Base-by-base conservation (phyloP, 2,797 vertebrate species). In the Acanthopagrus latus region DNA sequence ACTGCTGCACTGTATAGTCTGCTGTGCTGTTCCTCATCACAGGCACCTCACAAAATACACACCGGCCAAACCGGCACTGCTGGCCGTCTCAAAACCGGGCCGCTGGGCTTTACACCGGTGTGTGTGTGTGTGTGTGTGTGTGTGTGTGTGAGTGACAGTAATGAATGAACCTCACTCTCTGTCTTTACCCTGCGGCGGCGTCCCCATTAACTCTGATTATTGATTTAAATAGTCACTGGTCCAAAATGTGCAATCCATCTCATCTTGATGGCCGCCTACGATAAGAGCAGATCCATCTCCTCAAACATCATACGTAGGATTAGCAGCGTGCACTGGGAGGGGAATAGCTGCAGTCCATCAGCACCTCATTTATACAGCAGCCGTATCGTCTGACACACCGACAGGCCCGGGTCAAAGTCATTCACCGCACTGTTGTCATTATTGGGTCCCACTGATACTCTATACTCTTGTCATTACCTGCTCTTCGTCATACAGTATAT, bases 1-100 rank as follows among this genome's bases (percentile, higher is more conserved):
- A 14, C 57, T 58, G 81, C 25, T 59, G 41, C 80, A 38, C 50
- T 80, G 80, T 85, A 85, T 66, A 58, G 73, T 84, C 80, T 87
- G 80, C 88, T 86, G 81, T 23, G 16, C 92, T 95, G 94, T 80
- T 90, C 87, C 80, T 81, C 90, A 83, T 95, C 94, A 94, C 85
- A 88, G 73, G 48, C 93, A 94, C 94, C 93, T 94, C 89, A 56
- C 92, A 93, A 93, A 94, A 86, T 75, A 86, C 81, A 91, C 88
- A 74, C 29, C 41, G 44, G 81, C 78, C 80, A 78, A 71, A 79
- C 23, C 78, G 73, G 62, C 64, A 25, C 74, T 23, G 55, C 84
- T 54, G 69, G 25, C 80, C 73, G 76, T 71, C 71, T 72, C 44
- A 82, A 65, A 65, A 59, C 57, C 21, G 4, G 75, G 73, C 64